Evolutionary conservation across 53 echinoderm and acorn worm species (phyloP).

Genomic region (Glandiceps talaboti): DNA sequence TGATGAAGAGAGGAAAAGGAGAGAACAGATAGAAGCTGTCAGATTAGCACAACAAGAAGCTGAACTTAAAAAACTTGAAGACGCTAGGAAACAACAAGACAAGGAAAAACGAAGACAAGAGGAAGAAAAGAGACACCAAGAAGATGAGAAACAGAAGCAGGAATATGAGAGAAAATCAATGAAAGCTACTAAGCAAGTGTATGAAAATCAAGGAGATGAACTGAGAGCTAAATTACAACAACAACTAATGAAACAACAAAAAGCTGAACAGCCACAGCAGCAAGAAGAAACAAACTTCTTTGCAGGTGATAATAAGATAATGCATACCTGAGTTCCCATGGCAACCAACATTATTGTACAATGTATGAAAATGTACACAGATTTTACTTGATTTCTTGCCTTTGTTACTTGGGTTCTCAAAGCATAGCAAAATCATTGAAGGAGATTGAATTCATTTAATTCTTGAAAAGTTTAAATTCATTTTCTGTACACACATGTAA

Average conservation of each 20-base stretch:
- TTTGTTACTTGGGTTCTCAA: too few species aligned
- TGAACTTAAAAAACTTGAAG: neutral
- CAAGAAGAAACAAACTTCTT: neutral
- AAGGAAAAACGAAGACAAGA: slow-evolving; percentile 21
- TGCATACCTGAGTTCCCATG: too few species aligned
- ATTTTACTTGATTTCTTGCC: too few species aligned
- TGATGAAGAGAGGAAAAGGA: slow-evolving; percentile 34
- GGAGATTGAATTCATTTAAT: too few species aligned
- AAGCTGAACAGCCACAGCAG: neutral
- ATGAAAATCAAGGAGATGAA: neutral
- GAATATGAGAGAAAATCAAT: neutral
- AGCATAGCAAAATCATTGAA: too few species aligned
- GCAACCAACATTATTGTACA: too few species aligned
- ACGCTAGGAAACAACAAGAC: slow-evolving; percentile 13
- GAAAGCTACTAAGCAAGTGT: neutral
- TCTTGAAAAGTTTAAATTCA: too few species aligned
- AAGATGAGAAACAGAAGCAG: slow-evolving; percentile 26
- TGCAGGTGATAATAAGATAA: too few species aligned
- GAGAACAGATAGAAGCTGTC: slow-evolving; percentile 34
- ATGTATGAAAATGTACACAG: too few species aligned
- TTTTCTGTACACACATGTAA: too few species aligned
- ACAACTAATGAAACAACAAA: neutral
- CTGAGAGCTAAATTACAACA: neutral
- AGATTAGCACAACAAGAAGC: slow-evolving; percentile 16
- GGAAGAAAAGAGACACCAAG: slow-evolving; percentile 41